A percentile compares a stretch with the other conserved stretches of the same genome.
phyloP scores from a whole-genome alignment of 37 sponge, comb jelly and placozoan genomes.

The Chondrosia reniformis region DNA sequence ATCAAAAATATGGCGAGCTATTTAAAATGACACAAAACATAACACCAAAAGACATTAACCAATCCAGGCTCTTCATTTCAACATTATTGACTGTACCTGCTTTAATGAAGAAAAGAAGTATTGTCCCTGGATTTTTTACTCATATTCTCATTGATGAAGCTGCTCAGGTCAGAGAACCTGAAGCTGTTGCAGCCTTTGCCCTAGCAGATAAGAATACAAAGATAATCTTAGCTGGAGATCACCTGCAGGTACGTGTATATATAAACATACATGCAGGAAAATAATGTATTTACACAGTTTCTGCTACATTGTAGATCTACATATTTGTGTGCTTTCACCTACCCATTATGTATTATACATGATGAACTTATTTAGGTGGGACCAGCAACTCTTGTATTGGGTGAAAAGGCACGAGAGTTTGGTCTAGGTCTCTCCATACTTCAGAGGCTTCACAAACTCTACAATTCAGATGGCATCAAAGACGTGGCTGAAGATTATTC shows the following conservation, averaged over 20 bases:
- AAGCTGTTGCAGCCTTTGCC: not conserved
- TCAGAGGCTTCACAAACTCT: conserved; percentile 17
- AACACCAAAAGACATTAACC: not conserved
- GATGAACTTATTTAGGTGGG: not conserved
- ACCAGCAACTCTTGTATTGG: not conserved
- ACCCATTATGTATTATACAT: not conserved
- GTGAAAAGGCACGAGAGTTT: not conserved
- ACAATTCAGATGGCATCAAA: not conserved
- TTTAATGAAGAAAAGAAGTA: not conserved
- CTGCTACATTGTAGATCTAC: too few species aligned
- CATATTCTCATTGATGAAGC: conserved; percentile 26
- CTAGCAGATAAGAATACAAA: conserved; percentile 1
- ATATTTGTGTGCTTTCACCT: not conserved
- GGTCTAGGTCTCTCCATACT: not conserved
- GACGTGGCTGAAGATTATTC: not conserved
- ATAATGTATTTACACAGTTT: too few species aligned
- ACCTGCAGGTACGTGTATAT: not conserved
- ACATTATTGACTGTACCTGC: conserved; percentile 26
- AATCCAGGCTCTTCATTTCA: conserved; percentile 36
- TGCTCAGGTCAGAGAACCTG: conserved; percentile 22
- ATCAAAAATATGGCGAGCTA: too few species aligned
- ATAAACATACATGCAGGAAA: not conserved
- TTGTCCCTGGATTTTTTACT: not conserved
- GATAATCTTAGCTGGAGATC: conserved; percentile 18
- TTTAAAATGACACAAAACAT: too few species aligned